A percentile compares a stretch with the other conserved stretches of the same genome.
phyloP scores from a whole-genome alignment of 2,113 vertebrate species.

The Malurus melanocephalus region DNA sequence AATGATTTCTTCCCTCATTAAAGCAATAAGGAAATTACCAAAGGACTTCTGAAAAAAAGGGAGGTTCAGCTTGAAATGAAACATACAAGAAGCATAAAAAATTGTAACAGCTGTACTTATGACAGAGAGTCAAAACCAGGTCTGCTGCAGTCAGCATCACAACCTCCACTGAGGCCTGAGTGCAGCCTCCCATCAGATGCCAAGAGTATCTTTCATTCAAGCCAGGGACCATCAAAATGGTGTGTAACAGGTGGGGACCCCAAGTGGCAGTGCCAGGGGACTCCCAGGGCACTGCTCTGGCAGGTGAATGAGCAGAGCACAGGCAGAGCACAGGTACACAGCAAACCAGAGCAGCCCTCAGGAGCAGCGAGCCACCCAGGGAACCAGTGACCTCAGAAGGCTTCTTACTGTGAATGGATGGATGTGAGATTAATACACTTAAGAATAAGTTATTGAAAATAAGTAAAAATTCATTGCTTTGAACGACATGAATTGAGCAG shows the following conservation, averaged over 20 bases:
- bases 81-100: background rate
- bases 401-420: background rate
- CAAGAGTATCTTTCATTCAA: background rate
- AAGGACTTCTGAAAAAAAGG: background rate
- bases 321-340: background rate
- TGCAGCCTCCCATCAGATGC: background rate
- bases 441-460: background rate
- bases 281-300: background rate
- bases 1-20: background rate
- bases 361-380: fast-evolving
- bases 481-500: fast-evolving
- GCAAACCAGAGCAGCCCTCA: background rate
- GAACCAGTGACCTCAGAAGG: background rate
- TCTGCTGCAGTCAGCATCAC: background rate
- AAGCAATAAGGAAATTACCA: background rate
- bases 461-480: background rate
- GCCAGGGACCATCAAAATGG: background rate
- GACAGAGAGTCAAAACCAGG: background rate
- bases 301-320: background rate
- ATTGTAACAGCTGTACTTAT: background rate
- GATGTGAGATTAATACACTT: background rate
- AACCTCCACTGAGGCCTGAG: background rate
- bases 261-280: background rate
- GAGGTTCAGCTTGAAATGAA: background rate
- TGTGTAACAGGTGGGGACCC: fast-evolving